These are phyloP conservation scores for Siniperca knerii DNA, from an alignment of 2,113 vertebrate species.

Conservation along the genomic window DNA sequence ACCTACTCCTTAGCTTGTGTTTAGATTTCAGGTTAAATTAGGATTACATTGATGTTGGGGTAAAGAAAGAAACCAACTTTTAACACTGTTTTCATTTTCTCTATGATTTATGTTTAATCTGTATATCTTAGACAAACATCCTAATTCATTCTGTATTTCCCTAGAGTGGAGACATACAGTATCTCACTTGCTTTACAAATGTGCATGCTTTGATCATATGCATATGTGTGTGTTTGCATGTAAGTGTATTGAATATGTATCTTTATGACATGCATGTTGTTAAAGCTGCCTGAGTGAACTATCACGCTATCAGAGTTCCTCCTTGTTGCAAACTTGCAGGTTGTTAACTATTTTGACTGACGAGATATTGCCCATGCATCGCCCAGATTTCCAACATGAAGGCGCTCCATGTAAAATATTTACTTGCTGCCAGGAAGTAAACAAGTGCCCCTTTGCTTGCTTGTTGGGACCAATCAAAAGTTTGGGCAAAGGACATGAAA, in stretches of 20 bases:
- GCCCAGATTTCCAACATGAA: conserved; percentile 68
- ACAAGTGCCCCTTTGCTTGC: conserved; percentile 74
- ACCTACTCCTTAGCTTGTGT: conserved; percentile 5
- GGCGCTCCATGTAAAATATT: conserved; percentile 79
- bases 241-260: background rate
- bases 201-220: conserved; percentile 18
- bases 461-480: conserved; percentile 79
- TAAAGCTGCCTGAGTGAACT: conserved; percentile 20
- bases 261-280: background rate
- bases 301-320: conserved; percentile 17
- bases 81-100: background rate
- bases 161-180: background rate
- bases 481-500: conserved; percentile 77
- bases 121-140: background rate
- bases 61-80: conserved; percentile 4
- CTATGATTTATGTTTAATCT: conserved; percentile 31
- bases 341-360: conserved; percentile 70
- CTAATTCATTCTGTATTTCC: background rate
- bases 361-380: conserved; percentile 55
- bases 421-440: conserved; percentile 77
- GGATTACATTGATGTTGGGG: background rate
- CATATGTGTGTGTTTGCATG: conserved; percentile 1
- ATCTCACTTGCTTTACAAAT: background rate
- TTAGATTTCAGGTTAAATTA: conserved; percentile 31
- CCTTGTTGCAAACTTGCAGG: conserved; percentile 34